Percentiles rank a stretch among this genome's conserved stretches.
phyloP scores from a whole-genome alignment of 2,797 vertebrate species.

The Fringilla coelebs region DNA sequence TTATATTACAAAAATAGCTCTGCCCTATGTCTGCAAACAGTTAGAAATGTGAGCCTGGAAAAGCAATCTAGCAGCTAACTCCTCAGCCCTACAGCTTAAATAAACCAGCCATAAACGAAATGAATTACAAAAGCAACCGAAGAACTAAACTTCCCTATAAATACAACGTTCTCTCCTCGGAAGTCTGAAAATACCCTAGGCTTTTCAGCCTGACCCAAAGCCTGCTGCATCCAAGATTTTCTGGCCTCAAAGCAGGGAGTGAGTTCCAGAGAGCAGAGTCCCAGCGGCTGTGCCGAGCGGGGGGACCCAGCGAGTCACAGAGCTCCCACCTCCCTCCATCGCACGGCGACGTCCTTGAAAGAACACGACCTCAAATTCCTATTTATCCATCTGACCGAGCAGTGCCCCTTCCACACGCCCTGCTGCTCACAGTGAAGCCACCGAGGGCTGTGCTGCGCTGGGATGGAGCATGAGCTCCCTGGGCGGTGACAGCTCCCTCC shows the following conservation, averaged over 20 bases:
- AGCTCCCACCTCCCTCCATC: neutral
- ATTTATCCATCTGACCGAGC: neutral
- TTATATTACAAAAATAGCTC: conserved; percentile 45
- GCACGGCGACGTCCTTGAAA: accelerated
- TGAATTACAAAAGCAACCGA: neutral
- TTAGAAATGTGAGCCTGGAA: conserved; percentile 19
- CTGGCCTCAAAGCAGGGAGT: neutral
- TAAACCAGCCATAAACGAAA: neutral
- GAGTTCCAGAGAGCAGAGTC: neutral
- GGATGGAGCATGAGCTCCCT: accelerated
- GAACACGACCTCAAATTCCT: neutral
- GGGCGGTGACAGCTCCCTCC: accelerated
- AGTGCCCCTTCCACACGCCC: neutral
- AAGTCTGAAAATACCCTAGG: neutral
- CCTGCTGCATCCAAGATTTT: neutral
- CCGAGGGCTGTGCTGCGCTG: neutral
- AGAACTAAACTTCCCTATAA: neutral
- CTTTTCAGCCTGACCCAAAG: neutral
- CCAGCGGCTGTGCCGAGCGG: accelerated
- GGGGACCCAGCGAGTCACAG: neutral
- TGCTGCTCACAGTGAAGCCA: neutral
- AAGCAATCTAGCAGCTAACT: conserved; percentile 1
- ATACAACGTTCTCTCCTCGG: neutral
- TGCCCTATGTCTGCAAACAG: neutral
- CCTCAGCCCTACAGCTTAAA: neutral